These are phyloP conservation scores for Phrynocephalus vlangalii DNA, from an alignment of 2,797 vertebrate species.

Conservation along the genomic window DNA sequence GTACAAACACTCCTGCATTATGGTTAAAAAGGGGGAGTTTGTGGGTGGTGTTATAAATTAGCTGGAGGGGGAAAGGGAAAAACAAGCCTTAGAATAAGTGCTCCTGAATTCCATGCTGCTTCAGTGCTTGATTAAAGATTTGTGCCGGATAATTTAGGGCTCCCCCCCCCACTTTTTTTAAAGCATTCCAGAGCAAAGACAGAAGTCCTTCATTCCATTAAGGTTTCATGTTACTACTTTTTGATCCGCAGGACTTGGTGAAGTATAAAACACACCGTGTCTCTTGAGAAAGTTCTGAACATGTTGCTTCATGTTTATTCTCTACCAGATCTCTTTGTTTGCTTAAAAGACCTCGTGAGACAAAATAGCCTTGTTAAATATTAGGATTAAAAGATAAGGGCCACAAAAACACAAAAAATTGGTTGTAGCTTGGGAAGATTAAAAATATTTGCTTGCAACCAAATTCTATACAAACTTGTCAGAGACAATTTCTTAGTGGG, in stretches of 20 bases:
- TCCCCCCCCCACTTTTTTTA: constrained; percentile 33
- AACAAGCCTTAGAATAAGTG: constrained; percentile 6
- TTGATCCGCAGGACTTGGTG: constrained; percentile 42
- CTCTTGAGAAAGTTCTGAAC: constrained; percentile 44
- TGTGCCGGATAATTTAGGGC: constrained; percentile 51
- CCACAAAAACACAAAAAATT: constrained; percentile 7
- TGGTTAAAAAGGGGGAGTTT: constrained; percentile 2
- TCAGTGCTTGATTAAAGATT: constrained; percentile 33
- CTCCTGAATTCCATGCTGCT: constrained; percentile 30
- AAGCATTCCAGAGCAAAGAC: constrained; percentile 54
- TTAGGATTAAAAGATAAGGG: constrained; percentile 46
- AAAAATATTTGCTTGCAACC: not conserved
- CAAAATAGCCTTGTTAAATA: constrained; percentile 57
- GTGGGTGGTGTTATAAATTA: constrained; percentile 21
- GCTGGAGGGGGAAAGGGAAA: not conserved
- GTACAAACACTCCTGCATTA: not conserved
- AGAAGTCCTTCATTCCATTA: constrained; percentile 58
- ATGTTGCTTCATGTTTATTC: constrained; percentile 69
- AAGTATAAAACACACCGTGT: constrained; percentile 40
- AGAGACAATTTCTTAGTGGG: not conserved
- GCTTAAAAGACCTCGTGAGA: constrained; percentile 57
- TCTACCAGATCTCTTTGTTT: constrained; percentile 53
- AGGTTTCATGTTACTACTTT: constrained; percentile 66
- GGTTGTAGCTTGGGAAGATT: constrained; percentile 11
- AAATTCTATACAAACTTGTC: not conserved